Evolutionary conservation across 2,888 invertebrate species (phyloP).

Genomic region (Folsomia candida): DNA sequence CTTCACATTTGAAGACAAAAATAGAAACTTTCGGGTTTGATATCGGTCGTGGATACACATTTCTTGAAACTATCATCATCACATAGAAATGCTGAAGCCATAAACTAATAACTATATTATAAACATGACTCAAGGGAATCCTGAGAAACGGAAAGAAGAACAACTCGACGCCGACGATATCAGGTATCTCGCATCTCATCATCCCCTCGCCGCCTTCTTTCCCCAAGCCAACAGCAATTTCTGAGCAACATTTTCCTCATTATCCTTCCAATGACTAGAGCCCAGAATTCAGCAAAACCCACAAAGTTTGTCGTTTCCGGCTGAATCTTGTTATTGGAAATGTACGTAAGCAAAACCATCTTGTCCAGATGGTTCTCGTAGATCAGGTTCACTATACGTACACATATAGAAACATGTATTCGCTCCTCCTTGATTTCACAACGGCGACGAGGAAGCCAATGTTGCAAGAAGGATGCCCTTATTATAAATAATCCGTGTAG

Average conservation of each 20-base stretch:
- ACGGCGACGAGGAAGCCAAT: too few relatives aligned
- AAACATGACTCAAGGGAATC: neutral
- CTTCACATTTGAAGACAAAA: neutral
- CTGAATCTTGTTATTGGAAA: neutral
- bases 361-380: neutral
- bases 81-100: neutral
- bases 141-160: neutral
- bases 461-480: too few relatives aligned
- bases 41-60: neutral
- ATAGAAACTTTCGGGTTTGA: neutral
- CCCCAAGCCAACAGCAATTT: neutral
- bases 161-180: neutral
- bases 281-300: neutral
- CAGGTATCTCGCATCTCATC: neutral
- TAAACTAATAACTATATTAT: neutral
- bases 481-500: neutral
- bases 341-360: neutral
- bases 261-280: neutral
- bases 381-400: neutral
- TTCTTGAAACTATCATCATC: neutral
- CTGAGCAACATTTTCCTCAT: neutral
- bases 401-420: too few relatives aligned
- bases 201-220: neutral
- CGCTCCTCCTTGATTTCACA: too few relatives aligned
- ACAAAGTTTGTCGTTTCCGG: neutral